Percentiles rank a stretch among this genome's conserved stretches.
phyloP scores from a whole-genome alignment of 1,140 invertebrate species.

The Papilio polytes region DNA sequence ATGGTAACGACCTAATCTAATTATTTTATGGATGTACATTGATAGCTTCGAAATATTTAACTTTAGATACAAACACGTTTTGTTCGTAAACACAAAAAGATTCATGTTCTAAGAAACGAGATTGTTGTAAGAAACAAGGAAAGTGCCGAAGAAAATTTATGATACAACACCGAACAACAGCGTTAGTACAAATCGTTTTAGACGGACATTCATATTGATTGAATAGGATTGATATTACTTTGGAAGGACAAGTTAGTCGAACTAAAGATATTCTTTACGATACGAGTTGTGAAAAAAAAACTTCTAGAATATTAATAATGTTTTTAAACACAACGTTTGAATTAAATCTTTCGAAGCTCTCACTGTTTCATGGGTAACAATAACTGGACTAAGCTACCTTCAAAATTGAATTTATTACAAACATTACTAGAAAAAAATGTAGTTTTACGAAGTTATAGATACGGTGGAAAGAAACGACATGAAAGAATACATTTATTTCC shows the following conservation, averaged over 20 bases:
- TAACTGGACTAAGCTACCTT: conserved; percentile 35
- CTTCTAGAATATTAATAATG: neutral
- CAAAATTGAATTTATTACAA: neutral
- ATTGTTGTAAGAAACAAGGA: no score
- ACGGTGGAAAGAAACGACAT: neutral
- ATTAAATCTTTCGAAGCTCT: neutral
- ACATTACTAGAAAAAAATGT: neutral
- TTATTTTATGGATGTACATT: neutral
- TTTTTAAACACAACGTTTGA: neutral
- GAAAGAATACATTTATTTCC: neutral
- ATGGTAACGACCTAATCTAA: neutral
- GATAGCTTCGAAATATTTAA: neutral
- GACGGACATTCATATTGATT: neutral
- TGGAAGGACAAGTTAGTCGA: neutral
- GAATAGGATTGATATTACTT: neutral
- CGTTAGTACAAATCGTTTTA: no score
- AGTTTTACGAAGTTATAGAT: neutral
- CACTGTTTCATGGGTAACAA: neutral
- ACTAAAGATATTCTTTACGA: neutral
- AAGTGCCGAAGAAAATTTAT: no score
- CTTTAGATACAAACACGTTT: neutral
- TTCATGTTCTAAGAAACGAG: neutral
- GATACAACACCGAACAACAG: no score
- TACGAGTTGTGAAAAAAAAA: neutral
- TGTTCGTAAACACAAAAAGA: neutral